phyloP scores from a whole-genome alignment of 2,888 invertebrate genomes.

The Caenorhabditis sp. region DNA sequence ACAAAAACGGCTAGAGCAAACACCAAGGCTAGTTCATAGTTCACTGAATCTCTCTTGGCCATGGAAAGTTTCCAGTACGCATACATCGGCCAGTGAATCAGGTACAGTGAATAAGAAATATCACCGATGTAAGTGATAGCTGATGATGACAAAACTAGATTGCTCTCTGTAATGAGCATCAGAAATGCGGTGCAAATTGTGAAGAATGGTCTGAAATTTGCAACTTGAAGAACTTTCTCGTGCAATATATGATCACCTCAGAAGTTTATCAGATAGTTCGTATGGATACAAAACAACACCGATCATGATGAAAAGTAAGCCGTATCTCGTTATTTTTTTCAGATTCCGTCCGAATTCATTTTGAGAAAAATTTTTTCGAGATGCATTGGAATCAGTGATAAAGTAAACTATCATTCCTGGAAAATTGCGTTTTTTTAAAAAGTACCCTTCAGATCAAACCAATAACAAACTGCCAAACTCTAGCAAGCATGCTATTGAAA shows the following conservation, averaged over 20 bases:
- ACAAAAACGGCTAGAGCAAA: neutral
- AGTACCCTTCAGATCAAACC: neutral
- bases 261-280: slow-evolving; percentile 8
- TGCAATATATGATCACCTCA: neutral
- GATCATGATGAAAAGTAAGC: neutral
- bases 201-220: slow-evolving; percentile 34
- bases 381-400: neutral
- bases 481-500: slow-evolving; percentile 37
- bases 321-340: neutral
- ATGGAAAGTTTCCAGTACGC: slow-evolving; percentile 28
- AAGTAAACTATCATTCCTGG: slow-evolving; percentile 15
- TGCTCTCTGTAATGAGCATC: neutral
- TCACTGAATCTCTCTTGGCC: slow-evolving; percentile 4
- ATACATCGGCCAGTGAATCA: slow-evolving; percentile 55
- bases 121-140: slow-evolving; percentile 38
- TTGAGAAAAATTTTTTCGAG: neutral
- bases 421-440: neutral
- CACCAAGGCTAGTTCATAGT: neutral
- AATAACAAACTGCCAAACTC: slow-evolving; percentile 49
- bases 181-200: slow-evolving; percentile 20
- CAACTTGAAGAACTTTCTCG: neutral
- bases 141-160: slow-evolving; percentile 3
- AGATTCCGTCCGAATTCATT: neutral
- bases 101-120: slow-evolving; percentile 39
- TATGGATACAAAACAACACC: neutral